Conservation (phyloP, 2,888 invertebrate species). For the Cerastoderma edule region DNA sequence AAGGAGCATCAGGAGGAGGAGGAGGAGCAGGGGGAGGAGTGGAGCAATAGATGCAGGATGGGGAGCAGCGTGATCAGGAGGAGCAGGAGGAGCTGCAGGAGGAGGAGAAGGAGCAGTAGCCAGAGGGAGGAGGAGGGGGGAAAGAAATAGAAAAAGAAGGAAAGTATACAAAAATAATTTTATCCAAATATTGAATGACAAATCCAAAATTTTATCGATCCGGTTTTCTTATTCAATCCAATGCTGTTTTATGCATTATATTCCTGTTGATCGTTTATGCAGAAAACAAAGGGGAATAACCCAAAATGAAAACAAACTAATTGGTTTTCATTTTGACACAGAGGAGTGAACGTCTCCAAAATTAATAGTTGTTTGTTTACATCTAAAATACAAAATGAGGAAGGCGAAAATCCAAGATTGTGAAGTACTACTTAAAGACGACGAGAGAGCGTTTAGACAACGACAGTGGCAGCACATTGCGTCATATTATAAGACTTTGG, state of each 20-base stretch:
- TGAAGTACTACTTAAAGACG: background rate
- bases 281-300: background rate
- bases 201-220: too few relatives aligned
- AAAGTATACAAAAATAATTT: background rate
- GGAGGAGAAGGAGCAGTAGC: background rate
- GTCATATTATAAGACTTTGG: slow-evolving; percentile 7
- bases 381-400: too few relatives aligned
- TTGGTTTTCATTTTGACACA: too few relatives aligned
- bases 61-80: too few relatives aligned
- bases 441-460: background rate
- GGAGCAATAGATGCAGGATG: background rate
- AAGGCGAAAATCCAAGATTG: background rate
- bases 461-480: too few relatives aligned
- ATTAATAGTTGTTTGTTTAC: too few relatives aligned
- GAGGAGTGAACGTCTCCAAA: too few relatives aligned
- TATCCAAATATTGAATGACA: background rate
- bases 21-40: background rate
- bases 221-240: too few relatives aligned
- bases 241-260: too few relatives aligned
- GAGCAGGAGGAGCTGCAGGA: too few relatives aligned
- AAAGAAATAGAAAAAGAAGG: background rate
- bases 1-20: too few relatives aligned
- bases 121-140: background rate
- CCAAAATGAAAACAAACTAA: background rate
- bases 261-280: too few relatives aligned